Conservation (phyloP, 2,113 vertebrate genomes). For the Oncorhynchus keta region DNA sequence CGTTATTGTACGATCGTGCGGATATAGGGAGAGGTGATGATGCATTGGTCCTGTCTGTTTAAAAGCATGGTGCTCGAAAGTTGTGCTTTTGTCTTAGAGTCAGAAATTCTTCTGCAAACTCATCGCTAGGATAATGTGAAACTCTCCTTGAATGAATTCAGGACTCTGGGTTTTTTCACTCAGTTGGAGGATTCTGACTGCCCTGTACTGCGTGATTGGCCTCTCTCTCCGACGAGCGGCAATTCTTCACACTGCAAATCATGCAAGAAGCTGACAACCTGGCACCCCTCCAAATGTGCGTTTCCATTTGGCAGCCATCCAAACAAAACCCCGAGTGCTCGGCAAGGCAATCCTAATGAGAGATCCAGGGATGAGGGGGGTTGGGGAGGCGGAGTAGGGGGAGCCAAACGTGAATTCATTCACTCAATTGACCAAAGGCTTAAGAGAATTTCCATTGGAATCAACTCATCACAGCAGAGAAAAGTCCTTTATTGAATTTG, state of each 20-base stretch:
- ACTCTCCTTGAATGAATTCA: constrained; percentile 1
- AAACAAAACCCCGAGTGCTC: constrained; percentile 63
- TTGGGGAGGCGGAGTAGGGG: constrained; percentile 25
- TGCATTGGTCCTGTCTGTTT: no score
- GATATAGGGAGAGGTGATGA: no score
- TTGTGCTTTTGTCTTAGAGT: no score
- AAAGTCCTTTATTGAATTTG: no score
- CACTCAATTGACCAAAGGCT: constrained; percentile 35
- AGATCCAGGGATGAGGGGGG: constrained; percentile 17
- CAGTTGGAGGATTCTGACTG: no score
- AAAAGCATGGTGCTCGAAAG: no score
- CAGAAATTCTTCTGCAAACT: no score
- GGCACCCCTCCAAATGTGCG: constrained; percentile 61
- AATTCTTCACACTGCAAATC: constrained; percentile 61
- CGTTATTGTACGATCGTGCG: no score
- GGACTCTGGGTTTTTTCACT: constrained; percentile 17
- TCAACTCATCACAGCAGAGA: not conserved
- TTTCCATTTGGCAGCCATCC: constrained; percentile 71
- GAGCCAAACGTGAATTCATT: constrained; percentile 52
- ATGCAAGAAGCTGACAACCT: constrained; percentile 52
- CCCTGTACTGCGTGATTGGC: not conserved
- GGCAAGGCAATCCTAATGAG: constrained; percentile 63
- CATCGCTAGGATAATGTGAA: no score
- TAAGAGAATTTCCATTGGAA: constrained; percentile 12
- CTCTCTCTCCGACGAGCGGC: constrained; percentile 28